Evolutionary conservation across 2,888 invertebrate species (phyloP).

Genomic region (Dyspetes luteomarginatus): DNA sequence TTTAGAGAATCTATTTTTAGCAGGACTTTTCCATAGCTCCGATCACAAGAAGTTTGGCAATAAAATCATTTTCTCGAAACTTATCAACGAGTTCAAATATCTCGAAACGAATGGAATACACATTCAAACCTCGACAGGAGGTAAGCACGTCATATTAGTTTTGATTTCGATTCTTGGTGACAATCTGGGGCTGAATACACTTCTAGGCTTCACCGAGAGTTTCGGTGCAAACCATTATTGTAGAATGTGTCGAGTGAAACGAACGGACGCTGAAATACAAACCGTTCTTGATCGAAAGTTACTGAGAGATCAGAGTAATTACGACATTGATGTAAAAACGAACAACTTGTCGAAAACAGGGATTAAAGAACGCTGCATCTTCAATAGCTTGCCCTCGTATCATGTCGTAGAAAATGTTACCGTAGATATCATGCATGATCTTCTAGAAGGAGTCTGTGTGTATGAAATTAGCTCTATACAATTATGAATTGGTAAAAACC

Average conservation of each 20-base stretch:
- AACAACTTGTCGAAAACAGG: slow-evolving; percentile 59
- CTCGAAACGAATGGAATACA: slow-evolving; percentile 50
- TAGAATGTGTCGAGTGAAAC: slow-evolving; percentile 65
- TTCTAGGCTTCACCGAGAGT: slow-evolving; percentile 56
- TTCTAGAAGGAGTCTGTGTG: slow-evolving; percentile 62
- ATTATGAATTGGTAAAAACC: too few species aligned
- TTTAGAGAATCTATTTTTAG: slow-evolving; percentile 44
- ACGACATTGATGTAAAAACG: slow-evolving; percentile 53
- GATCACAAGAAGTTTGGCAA: slow-evolving; percentile 49
- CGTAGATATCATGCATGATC: slow-evolving; percentile 63
- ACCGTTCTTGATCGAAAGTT: slow-evolving; percentile 46
- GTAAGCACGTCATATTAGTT: slow-evolving; percentile 45
- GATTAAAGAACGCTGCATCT: slow-evolving; percentile 64
- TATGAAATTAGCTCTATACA: slow-evolving; percentile 57
- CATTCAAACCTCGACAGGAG: slow-evolving; percentile 13
- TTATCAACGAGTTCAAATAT: slow-evolving; percentile 30
- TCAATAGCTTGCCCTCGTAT: slow-evolving; percentile 62
- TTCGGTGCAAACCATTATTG: slow-evolving; percentile 65
- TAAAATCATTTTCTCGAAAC: slow-evolving; percentile 27
- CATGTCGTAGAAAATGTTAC: slow-evolving; percentile 50
- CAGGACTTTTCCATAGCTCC: slow-evolving; percentile 20
- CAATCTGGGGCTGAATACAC: slow-evolving; percentile 57
- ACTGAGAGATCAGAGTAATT: slow-evolving; percentile 63
- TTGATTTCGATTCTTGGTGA: slow-evolving; percentile 51
- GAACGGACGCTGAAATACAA: slow-evolving; percentile 54